Conservation (phyloP, 2,888 invertebrate genomes). For the Aphrophora alni region DNA sequence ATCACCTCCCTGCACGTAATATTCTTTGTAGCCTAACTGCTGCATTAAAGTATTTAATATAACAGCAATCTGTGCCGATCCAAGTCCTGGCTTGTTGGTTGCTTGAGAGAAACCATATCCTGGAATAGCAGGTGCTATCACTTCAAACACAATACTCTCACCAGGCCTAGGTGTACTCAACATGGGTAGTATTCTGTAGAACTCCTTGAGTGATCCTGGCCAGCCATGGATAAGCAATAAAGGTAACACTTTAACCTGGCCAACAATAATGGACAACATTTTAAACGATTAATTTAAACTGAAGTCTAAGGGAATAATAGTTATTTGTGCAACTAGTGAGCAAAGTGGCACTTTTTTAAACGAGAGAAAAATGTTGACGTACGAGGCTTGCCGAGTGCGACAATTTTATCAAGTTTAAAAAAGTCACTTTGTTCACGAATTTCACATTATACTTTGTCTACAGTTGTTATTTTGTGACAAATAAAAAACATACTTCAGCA, state of each 20-base stretch:
- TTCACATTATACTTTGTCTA: too few relatives aligned
- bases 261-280: too few relatives aligned
- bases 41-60: slow-evolving; percentile 73
- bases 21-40: slow-evolving; percentile 70
- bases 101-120: slow-evolving; percentile 74
- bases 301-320: too few relatives aligned
- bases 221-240: slow-evolving; percentile 81
- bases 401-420: too few relatives aligned
- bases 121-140: slow-evolving; percentile 70
- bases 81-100: slow-evolving; percentile 68
- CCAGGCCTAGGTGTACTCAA: slow-evolving; percentile 63
- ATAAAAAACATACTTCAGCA: too few relatives aligned
- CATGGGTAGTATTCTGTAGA: slow-evolving; percentile 75
- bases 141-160: slow-evolving; percentile 69
- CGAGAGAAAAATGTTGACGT: too few relatives aligned
- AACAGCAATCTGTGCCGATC: slow-evolving; percentile 63
- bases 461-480: too few relatives aligned
- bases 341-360: too few relatives aligned
- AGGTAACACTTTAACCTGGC: slow-evolving; percentile 62
- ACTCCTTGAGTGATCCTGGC: slow-evolving; percentile 85
- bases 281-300: too few relatives aligned
- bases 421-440: too few relatives aligned
- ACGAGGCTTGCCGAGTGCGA: too few relatives aligned
- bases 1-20: slow-evolving; percentile 79
- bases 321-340: too few relatives aligned